Conservation (phyloP, 2,888 invertebrate species). For the Dilophus febrilis region DNA sequence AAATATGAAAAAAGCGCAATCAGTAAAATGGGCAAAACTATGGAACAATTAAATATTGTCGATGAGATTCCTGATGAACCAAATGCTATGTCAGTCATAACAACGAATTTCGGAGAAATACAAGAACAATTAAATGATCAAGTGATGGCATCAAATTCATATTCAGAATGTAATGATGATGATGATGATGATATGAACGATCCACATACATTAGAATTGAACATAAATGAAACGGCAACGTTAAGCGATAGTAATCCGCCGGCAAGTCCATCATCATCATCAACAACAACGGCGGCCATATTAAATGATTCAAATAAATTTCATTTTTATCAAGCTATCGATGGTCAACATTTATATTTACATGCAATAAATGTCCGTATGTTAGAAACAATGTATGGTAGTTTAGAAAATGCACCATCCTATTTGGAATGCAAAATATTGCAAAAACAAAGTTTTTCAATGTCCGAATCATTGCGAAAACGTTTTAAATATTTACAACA, state of each 20-base stretch:
- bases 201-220: constrained; percentile 1
- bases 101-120: no score
- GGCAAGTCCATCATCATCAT: no score
- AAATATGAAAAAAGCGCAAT: no score
- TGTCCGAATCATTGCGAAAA: constrained; percentile 64
- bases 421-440: constrained; percentile 58
- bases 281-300: neutral
- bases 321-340: constrained; percentile 46
- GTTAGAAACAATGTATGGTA: constrained; percentile 72
- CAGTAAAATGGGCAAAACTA: no score
- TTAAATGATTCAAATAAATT: constrained; percentile 15
- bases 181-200: neutral
- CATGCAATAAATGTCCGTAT: constrained; percentile 82
- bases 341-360: constrained; percentile 85
- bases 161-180: no score
- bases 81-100: no score
- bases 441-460: constrained; percentile 74
- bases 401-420: constrained; percentile 58
- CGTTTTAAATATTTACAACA: constrained; percentile 65
- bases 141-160: no score
- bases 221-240: constrained; percentile 6
- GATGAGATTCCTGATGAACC: neutral
- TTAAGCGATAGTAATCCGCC: constrained; percentile 7
- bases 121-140: no score
- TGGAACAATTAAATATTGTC: neutral